Evolutionary conservation across 2,113 vertebrate species (phyloP).

Genomic region (Noctilio leporinus): DNA sequence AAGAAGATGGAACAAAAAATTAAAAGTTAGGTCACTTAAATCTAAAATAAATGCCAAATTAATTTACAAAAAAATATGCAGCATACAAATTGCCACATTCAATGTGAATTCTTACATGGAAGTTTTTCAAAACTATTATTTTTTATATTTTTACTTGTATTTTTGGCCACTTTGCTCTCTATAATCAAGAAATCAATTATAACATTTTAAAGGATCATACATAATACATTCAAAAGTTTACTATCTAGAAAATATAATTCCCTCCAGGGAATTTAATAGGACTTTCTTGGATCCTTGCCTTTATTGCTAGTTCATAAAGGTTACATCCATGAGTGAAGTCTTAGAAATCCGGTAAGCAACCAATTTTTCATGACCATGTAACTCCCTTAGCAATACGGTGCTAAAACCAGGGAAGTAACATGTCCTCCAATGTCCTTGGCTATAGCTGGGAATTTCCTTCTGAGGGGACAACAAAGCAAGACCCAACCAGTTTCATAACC

Average conservation of each 20-base stretch:
- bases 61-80: not conserved
- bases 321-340: slow-evolving; percentile 23
- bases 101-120: not conserved
- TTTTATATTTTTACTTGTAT: not conserved
- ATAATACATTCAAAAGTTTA: slow-evolving; percentile 38
- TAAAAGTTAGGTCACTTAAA: not conserved
- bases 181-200: not conserved
- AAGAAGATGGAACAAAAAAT: not conserved
- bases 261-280: not conserved
- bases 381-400: slow-evolving; percentile 26
- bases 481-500: slow-evolving; percentile 21
- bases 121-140: not conserved
- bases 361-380: slow-evolving; percentile 6
- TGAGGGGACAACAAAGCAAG: not conserved
- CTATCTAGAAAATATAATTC: slow-evolving; percentile 23
- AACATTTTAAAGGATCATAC: slow-evolving; percentile 29
- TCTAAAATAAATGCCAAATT: not conserved
- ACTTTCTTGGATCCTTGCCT: slow-evolving; percentile 35
- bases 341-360: slow-evolving; percentile 25
- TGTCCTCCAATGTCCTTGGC: slow-evolving; percentile 1
- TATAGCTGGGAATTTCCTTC: slow-evolving; percentile 25
- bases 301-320: slow-evolving; percentile 13
- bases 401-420: slow-evolving; percentile 20
- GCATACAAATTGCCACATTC: not conserved
- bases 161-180: not conserved